Evolutionary conservation across 2,888 invertebrate genomes (phyloP), one percentile per base, ranked within the genome.

Genomic region (Pseudeuparius sepicola): DNA sequence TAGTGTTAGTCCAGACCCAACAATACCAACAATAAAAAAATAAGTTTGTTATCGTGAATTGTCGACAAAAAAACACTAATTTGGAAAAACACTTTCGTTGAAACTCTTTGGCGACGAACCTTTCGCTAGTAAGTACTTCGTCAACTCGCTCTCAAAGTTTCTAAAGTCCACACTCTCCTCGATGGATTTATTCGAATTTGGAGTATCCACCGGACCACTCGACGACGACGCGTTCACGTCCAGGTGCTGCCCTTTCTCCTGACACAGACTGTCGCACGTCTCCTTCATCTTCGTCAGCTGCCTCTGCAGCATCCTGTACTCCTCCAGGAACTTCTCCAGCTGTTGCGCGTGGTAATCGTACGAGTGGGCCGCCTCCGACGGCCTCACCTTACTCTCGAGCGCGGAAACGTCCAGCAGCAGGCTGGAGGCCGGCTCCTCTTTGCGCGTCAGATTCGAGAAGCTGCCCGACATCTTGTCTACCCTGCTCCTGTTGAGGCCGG

Each of bases 331-430:
- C 36, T 77, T 71, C 52, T 84, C 84, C 42, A 85, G 61, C 54
- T 85, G 83, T 10, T 82, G 79, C 1, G 84, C 81, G 55, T 83
- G 78, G 52, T 82, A 82, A 53, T 84, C 83, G 57, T 78, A 83
- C 11, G 72, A 67, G 27, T 67, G 69, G 12, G 46, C 28, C 2
- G 47, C 44, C 6, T 48, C 45, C 4, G 47, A 44, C 34, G 41
- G 41, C 2, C 52, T 43, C 9, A 50, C 32, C 10, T 59, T 52
- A 41, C 47, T 58, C 37, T 71, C 67, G 23, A 75, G 62, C 30
- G 70, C 68, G 11, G 70, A 67, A 26, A 75, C 61, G 54, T 76
- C 73, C 28, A 78, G 59, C 25, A 78, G 64, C 2, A 76, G 76
- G 14, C 77, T 77, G 28, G 74, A 72, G 41, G 66, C 66, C 36